Base-by-base conservation (phyloP, 2,888 invertebrate genomes). In the Drosophila macrothrix region DNA sequence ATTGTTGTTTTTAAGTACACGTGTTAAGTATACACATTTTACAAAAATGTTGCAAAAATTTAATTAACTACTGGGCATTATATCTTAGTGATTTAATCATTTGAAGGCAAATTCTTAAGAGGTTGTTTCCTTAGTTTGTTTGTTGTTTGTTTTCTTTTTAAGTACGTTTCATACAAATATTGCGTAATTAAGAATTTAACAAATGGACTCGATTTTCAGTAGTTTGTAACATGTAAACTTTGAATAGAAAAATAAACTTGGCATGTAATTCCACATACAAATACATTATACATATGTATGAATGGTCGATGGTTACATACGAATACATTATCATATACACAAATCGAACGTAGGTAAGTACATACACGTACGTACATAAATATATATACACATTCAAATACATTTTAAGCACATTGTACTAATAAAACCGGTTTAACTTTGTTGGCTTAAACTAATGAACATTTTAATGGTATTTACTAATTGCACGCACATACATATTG, bases 361-460 rank as follows among this genome's bases (percentile, higher is more conserved):
- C 64, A 60, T 53, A 68, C 29, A 63, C 5, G 35, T 53, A 62
- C 7, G 49, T 54, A 72, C 39, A 58, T 37, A 62, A 33, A 61
- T 39, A 59, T 33, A 56, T 53, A 22, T 46, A 49, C 25, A 65
- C 33, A 76, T 43, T 46, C 65, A 65, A 56, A 61, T 68, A 86
- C 63, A 78, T 69, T 62, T 49, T 68, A 54, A 65, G 46, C 33
- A 58, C 50, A 72, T 65, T 65, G 59, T 68, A 59, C 56, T 43
- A 61, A 69, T 28, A 58, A 37, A 71, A 80, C 67, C 65, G 73
- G 67, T 67, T 71, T 67, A 74, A 72, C 66, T 61, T 67, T 73
- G 59, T 56, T 58, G 35, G 61, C 84, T 87, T 84, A 89, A 68
- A 19, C 77, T 89, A 77, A 86, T 88, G 86, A 90, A 86, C 87